A percentile compares a stretch with the other conserved stretches of the same genome.
Evolutionary conservation across 2,797 vertebrate genomes (phyloP).

Genomic region (Esox lucius): DNA sequence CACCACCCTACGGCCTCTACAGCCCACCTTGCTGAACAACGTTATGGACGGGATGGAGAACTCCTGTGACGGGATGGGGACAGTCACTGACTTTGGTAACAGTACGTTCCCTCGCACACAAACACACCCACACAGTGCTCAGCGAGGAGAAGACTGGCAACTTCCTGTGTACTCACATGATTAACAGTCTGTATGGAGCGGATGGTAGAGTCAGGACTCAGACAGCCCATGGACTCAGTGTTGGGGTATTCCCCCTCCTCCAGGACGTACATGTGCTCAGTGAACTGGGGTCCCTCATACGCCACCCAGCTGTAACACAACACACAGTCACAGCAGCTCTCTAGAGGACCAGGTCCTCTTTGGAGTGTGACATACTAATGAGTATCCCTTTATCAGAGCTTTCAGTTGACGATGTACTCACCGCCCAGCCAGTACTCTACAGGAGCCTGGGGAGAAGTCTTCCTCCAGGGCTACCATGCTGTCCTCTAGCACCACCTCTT

Average conservation of each 20-base stretch:
- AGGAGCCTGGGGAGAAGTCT: conserved; percentile 83
- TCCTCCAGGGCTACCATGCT: conserved; percentile 74
- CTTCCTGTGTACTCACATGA: conserved; percentile 77
- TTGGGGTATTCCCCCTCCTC: conserved; percentile 90
- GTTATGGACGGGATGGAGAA: conserved; percentile 86
- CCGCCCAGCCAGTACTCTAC: conserved; percentile 89
- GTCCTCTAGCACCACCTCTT: conserved; percentile 77
- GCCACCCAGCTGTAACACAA: conserved; percentile 82
- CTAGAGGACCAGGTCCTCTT: not conserved
- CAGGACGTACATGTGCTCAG: conserved; percentile 87
- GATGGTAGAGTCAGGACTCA: conserved; percentile 67
- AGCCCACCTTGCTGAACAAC: conserved; percentile 84
- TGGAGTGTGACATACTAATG: not conserved
- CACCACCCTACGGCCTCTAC: conserved; percentile 82
- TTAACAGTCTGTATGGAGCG: conserved; percentile 81
- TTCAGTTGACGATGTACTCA: conserved; percentile 41
- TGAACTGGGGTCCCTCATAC: conserved; percentile 84
- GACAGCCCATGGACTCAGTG: conserved; percentile 83
- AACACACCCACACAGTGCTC: not conserved
- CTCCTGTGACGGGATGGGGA: conserved; percentile 73
- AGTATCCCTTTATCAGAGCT: not conserved
- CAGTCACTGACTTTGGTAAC: not conserved
- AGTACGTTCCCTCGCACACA: not conserved
- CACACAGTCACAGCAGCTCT: conserved; percentile 16
- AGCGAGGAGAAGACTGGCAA: not conserved